Percentiles rank a stretch among this genome's conserved stretches.
Evolutionary conservation across 2,113 vertebrate species (phyloP).

Genomic region (Mustelus asterias): DNA sequence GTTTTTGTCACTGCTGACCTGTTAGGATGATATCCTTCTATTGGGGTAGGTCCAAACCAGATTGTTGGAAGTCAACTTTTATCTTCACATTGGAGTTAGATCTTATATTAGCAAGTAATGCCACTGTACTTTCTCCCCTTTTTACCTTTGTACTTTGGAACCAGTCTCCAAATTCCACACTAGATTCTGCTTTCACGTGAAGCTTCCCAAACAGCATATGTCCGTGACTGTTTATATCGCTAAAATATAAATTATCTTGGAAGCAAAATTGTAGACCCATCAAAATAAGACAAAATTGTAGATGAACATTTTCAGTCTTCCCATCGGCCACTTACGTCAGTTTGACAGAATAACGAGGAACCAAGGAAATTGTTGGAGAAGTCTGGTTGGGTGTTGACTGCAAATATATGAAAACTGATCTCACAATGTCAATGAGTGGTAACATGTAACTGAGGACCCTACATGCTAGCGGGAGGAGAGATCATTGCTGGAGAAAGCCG

Average conservation of each 20-base stretch:
- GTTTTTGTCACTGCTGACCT: too few relatives aligned
- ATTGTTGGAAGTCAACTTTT: neutral
- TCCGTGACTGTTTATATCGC: neutral
- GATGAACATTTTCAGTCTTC: neutral
- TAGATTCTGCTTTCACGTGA: neutral
- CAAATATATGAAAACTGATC: neutral
- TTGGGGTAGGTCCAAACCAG: neutral
- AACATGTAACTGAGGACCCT: neutral
- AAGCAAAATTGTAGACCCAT: neutral
- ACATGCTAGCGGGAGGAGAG: neutral
- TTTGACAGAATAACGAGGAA: neutral
- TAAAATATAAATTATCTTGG: neutral
- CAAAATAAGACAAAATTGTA: neutral
- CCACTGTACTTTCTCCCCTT: neutral
- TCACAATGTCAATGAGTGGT: neutral
- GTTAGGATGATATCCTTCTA: too few relatives aligned
- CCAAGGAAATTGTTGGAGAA: neutral
- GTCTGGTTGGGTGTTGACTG: neutral
- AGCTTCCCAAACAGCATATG: neutral
- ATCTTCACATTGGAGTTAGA: neutral
- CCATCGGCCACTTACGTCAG: neutral
- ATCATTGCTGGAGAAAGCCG: neutral
- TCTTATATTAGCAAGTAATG: neutral
- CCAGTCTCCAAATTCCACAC: neutral
- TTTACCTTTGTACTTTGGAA: neutral